Evolutionary conservation across 2,888 invertebrate genomes (phyloP), one percentile per base, ranked within the genome.

Genomic region (Trypoxylon attenuatum): DNA sequence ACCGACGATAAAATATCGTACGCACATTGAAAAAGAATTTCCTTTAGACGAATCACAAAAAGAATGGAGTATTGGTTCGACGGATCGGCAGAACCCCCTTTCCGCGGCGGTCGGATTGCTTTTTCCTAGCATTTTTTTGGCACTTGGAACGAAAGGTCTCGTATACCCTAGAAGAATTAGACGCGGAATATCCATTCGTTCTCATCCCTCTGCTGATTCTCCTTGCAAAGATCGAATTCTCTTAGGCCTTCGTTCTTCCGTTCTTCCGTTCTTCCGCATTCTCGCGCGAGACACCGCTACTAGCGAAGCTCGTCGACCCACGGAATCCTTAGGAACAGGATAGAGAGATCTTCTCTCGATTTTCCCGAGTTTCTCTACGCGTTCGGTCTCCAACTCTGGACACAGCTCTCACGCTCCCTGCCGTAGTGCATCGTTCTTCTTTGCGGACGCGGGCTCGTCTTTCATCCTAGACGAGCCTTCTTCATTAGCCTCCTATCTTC

Each of bases 91-190:
- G 42, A 47, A 39, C 49, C 15, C 45, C 3, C 16, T 27, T 57
- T 22, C 33, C 49, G 43, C 52, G 56, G 61, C 68, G 60, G 33
- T 65, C 51, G 39, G 47, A 69, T 66, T 62, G 62, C 66, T 76
- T 62, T 47, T 21, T 39, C 43, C 27, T 61, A 59, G 53, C 47
- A 57, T 25, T 33, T 43, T 78, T 65, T 77, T 78, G 77, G 78
- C 77, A 78, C 77, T 78, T 69, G 45, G 54, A 71, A 55, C 61
- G 55, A 63, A 72, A 50, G 58, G 53, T 51, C 60, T 49, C 19
- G 42, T 45, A 15, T 61, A 15, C 6, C 33, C 45, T 33, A 13
- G 49, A 29, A 53, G 46, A 49, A 57, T 25, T 43, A 45, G 27
- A 19, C 18, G 33, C 27, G 16, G 10, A 27, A 27, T 22, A 21